These are phyloP conservation scores for Bufotes viridis DNA, from an alignment of 2,797 vertebrate species.

Conservation along the genomic window DNA sequence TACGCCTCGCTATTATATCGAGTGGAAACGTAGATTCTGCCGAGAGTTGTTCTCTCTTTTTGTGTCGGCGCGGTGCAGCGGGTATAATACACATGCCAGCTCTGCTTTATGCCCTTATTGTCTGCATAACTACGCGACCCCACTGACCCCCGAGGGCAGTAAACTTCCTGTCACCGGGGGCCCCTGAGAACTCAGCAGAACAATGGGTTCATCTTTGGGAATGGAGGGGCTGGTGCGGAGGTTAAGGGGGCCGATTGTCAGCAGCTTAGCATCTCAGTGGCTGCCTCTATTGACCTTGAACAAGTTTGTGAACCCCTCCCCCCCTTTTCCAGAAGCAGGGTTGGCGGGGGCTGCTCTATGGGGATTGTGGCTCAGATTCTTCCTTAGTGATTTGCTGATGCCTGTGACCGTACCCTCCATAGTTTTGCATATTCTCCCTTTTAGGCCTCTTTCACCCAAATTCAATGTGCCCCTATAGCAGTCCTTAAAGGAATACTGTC, in stretches of 20 bases:
- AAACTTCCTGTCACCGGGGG: neutral
- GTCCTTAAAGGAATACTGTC: neutral
- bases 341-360: too few relatives aligned
- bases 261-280: neutral
- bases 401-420: too few relatives aligned
- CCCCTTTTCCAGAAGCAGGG: neutral
- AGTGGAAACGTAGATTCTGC: too few relatives aligned
- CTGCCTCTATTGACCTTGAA: neutral
- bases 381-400: too few relatives aligned
- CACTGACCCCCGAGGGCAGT: neutral
- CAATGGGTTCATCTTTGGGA: neutral
- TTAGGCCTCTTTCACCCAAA: too few relatives aligned
- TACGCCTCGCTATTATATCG: too few relatives aligned
- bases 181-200: neutral
- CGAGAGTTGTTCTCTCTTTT: neutral
- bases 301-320: conserved; percentile 1
- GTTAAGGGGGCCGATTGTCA: neutral
- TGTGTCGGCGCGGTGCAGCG: neutral
- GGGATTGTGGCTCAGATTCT: too few relatives aligned
- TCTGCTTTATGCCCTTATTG: neutral
- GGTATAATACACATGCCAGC: neutral
- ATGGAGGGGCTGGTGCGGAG: neutral
- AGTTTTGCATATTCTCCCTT: too few relatives aligned
- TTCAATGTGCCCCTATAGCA: neutral
- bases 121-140: neutral